phyloP scores from a whole-genome alignment of 2,113 vertebrate genomes.

The Lycocorax pyrrhopterus region DNA sequence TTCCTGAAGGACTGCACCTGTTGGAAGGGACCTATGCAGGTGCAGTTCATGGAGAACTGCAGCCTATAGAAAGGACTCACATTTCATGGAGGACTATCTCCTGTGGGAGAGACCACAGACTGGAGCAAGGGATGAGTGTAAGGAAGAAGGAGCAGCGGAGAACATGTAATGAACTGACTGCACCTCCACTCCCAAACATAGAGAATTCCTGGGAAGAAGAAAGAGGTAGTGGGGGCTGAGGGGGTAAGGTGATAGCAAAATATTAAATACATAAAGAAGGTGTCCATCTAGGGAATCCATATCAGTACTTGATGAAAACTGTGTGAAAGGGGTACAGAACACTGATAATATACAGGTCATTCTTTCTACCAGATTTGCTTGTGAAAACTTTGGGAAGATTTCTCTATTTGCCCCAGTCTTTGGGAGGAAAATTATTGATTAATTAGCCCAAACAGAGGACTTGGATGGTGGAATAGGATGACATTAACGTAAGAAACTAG shows the following conservation, averaged over 20 bases:
- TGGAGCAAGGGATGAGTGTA: neutral
- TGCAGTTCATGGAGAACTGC: accelerated
- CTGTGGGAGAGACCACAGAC: neutral
- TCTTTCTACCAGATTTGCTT: neutral
- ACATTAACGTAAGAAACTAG: neutral
- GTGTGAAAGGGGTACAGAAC: accelerated
- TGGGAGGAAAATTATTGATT: neutral
- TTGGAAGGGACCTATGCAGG: too few relatives aligned
- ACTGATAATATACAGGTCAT: neutral
- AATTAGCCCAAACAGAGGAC: neutral
- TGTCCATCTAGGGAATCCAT: neutral
- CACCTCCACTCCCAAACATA: neutral
- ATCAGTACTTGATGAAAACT: neutral
- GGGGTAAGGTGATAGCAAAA: neutral
- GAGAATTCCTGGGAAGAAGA: neutral
- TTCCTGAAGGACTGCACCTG: neutral
- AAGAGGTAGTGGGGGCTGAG: neutral
- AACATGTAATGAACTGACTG: neutral
- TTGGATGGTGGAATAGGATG: neutral
- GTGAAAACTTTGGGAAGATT: neutral
- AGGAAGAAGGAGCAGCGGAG: neutral
- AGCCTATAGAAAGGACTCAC: neutral
- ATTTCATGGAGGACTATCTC: neutral
- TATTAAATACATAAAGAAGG: neutral
- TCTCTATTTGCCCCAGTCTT: neutral